Percentiles rank a stretch among this genome's conserved stretches.
These are phyloP conservation scores for Megaleporinus macrocephalus DNA, from an alignment of 2,113 vertebrate species.

Conservation along the genomic window DNA sequence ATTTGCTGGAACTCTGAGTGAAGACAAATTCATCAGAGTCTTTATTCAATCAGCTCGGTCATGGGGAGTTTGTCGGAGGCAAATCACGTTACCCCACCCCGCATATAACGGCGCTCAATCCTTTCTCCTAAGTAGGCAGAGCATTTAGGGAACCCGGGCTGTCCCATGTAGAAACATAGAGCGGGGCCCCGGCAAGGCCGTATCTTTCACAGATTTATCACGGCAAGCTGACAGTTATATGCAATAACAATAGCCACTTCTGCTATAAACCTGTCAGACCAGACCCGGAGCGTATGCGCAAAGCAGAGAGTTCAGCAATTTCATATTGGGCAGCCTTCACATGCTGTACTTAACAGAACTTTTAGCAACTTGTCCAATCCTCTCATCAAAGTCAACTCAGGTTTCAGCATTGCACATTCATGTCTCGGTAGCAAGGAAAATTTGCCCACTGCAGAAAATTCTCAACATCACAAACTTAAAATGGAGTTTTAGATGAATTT, in stretches of 20 bases:
- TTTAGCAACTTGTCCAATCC: background rate
- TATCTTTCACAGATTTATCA: background rate
- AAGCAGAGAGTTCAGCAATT: background rate
- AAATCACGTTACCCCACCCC: constrained; percentile 30
- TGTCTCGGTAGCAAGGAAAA: background rate
- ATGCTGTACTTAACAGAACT: background rate
- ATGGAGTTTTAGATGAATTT: background rate
- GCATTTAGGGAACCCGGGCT: constrained; percentile 11
- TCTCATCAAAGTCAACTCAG: constrained; percentile 11
- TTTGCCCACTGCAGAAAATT: background rate
- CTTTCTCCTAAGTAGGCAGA: background rate
- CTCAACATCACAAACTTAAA: background rate
- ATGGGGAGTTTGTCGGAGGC: constrained; percentile 33
- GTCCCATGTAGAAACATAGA: constrained; percentile 19
- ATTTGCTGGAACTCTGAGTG: constrained; percentile 49
- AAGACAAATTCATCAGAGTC: constrained; percentile 42
- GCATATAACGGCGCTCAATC: constrained; percentile 25
- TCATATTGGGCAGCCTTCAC: background rate
- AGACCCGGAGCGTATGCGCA: background rate
- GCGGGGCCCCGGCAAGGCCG: too few relatives aligned
- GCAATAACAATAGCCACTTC: constrained; percentile 2
- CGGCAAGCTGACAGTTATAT: background rate
- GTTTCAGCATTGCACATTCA: constrained; percentile 7
- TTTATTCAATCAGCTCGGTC: constrained; percentile 40
- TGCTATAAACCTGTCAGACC: background rate